Evolutionary conservation across 2,888 invertebrate species (phyloP), one percentile per base, ranked within the genome.

Genomic region (Rotaria magnacalcarata): DNA sequence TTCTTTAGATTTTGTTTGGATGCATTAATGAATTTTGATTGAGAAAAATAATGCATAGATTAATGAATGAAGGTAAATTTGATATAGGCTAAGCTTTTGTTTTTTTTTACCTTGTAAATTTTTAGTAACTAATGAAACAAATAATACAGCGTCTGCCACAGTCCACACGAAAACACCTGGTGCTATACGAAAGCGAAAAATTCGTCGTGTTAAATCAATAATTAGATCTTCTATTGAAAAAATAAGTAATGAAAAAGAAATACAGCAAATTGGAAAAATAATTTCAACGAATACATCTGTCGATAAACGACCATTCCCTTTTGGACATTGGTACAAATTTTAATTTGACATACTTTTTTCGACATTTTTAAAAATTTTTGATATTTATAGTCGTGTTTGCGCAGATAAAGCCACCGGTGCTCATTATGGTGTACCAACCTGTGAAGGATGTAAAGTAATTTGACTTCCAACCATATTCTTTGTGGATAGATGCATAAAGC

Each of bases 371-470:
- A 3, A 1, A 11, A 5, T 34, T 16, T 67, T 50, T 0, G 14
- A 67, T 67, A 16, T 34, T 3, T 67, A 34, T 47, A 80, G 80
- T n/a, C 80, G 80, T 47, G 80, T 80, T 24, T 80, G 80, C n/a
- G 2, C 24, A 0, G 80, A 80, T 11, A 80, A 47, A 47, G 80
- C 80, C 11, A 80, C 80, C 16, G 80, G 80, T 80, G 80, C 47
- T n/a, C 80, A 80, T n/a, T 80, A 80, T n/a, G 80, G 80, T 5
- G 80, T 80, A 2, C 80, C 80, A 47, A 80, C 80, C 21, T 80
- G 80, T 80, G 80, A 80, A 80, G 80, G 80, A 47, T 80, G 80
- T n/a, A 80, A 80, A 47, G 80, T 80, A 80, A 80, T 10, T 47
- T 52, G 11, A 16, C 3, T 52, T 52, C 16, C 14, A 16, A 16